Evolutionary conservation across 1,140 invertebrate genomes (phyloP).

Genomic region (Euschistus heros): DNA sequence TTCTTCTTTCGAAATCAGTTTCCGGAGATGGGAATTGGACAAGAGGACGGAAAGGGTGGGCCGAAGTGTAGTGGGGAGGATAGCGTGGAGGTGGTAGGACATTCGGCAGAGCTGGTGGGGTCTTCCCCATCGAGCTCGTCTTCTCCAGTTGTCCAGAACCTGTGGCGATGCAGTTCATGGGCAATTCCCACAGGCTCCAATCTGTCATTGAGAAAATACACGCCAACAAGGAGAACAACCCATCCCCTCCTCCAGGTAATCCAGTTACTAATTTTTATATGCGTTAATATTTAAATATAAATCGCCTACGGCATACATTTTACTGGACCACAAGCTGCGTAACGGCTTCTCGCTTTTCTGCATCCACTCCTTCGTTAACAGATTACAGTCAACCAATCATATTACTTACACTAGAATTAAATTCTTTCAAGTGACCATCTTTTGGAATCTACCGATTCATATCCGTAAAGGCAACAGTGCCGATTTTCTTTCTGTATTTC

Average conservation of each 20-base stretch:
- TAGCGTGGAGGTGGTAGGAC: conserved; percentile 26
- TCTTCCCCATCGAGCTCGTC: conserved; percentile 30
- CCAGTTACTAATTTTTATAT: neutral
- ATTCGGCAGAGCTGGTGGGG: conserved; percentile 29
- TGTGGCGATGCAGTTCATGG: conserved; percentile 58
- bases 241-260: neutral
- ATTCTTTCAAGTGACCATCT: too few relatives aligned
- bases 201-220: conserved; percentile 74
- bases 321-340: too few relatives aligned
- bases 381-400: too few relatives aligned
- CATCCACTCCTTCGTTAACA: too few relatives aligned
- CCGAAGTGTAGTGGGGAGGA: conserved; percentile 11
- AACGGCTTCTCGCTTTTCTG: too few relatives aligned
- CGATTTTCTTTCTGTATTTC: too few relatives aligned
- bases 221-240: conserved; percentile 55
- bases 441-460: too few relatives aligned
- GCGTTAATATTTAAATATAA: too few relatives aligned
- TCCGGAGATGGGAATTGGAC: conserved; percentile 19
- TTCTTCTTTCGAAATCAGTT: too few relatives aligned
- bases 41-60: neutral
- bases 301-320: too few relatives aligned
- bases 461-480: too few relatives aligned
- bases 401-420: too few relatives aligned
- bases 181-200: conserved; percentile 66
- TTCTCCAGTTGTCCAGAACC: conserved; percentile 32